These are phyloP conservation scores for Pelobates cultripes DNA, from an alignment of 2,797 vertebrate species.

Conservation along the genomic window DNA sequence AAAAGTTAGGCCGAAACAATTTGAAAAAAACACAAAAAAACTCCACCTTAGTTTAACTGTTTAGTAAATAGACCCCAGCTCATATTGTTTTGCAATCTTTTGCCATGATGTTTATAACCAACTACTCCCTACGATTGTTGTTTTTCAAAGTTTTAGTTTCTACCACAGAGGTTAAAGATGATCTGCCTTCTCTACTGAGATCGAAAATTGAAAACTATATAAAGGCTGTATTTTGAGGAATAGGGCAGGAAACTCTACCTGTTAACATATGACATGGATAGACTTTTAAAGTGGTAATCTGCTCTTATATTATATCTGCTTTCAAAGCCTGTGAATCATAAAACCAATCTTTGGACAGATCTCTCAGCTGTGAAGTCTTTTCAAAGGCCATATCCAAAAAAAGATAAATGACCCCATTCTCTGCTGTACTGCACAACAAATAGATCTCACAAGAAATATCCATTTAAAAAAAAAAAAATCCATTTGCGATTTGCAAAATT, in stretches of 20 bases:
- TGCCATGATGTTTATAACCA: too few relatives aligned
- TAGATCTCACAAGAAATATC: constrained; percentile 34
- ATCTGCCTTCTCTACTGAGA: neutral
- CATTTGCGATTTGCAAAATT: too few relatives aligned
- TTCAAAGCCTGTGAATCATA: constrained; percentile 46
- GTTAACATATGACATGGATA: constrained; percentile 23
- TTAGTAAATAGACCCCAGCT: too few relatives aligned
- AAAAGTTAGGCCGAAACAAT: too few relatives aligned
- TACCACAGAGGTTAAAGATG: constrained; percentile 15
- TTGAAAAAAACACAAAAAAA: too few relatives aligned
- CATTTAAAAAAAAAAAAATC: too few relatives aligned
- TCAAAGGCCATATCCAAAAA: constrained; percentile 44
- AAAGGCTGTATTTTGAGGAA: neutral
- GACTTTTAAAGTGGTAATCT: constrained; percentile 39
- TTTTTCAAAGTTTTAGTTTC: too few relatives aligned
- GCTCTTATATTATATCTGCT: constrained; percentile 33
- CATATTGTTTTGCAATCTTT: too few relatives aligned
- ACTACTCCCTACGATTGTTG: too few relatives aligned
- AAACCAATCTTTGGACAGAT: constrained; percentile 46
- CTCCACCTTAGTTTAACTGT: too few relatives aligned
- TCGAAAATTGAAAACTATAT: constrained; percentile 16
- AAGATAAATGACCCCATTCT: constrained; percentile 36
- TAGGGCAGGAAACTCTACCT: constrained; percentile 2
- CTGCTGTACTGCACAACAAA: constrained; percentile 35
- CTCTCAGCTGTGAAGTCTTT: constrained; percentile 43